Evolutionary conservation across 1,140 invertebrate species (phyloP).

Genomic region (Yoshiicerus persimilis): DNA sequence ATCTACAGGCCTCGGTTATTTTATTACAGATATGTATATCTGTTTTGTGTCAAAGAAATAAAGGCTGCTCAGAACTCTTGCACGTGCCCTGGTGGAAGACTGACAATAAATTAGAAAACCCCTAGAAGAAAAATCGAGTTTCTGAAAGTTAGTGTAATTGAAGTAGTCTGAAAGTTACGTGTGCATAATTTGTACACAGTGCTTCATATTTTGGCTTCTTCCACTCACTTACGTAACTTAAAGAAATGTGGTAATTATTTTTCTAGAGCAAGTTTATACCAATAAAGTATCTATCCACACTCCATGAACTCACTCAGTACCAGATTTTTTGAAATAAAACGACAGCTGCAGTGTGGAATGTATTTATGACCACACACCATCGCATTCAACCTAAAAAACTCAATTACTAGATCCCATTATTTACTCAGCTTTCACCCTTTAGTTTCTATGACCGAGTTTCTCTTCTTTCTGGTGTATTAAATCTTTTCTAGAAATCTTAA

Average conservation of each 20-base stretch:
- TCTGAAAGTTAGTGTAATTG: not conserved
- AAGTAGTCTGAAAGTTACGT: not conserved
- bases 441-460: conserved; percentile 8
- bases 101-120: not conserved
- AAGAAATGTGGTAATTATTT: not conserved
- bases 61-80: too few species aligned
- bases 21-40: too few species aligned
- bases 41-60: too few species aligned
- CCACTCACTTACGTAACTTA: not conserved
- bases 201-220: not conserved
- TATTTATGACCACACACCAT: not conserved
- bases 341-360: not conserved
- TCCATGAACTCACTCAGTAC: not conserved
- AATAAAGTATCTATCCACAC: not conserved
- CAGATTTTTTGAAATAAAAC: not conserved
- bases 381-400: not conserved
- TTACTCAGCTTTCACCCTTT: conserved; percentile 3
- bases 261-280: not conserved
- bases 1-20: too few species aligned
- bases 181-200: not conserved
- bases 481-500: not conserved
- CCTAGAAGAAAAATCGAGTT: not conserved
- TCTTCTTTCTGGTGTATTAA: not conserved
- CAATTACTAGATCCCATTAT: conserved; percentile 3
- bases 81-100: too few species aligned